Percentiles rank a stretch among this genome's conserved stretches.
Evolutionary conservation across 2,888 invertebrate species (phyloP).

Genomic region (Elysia crispata): DNA sequence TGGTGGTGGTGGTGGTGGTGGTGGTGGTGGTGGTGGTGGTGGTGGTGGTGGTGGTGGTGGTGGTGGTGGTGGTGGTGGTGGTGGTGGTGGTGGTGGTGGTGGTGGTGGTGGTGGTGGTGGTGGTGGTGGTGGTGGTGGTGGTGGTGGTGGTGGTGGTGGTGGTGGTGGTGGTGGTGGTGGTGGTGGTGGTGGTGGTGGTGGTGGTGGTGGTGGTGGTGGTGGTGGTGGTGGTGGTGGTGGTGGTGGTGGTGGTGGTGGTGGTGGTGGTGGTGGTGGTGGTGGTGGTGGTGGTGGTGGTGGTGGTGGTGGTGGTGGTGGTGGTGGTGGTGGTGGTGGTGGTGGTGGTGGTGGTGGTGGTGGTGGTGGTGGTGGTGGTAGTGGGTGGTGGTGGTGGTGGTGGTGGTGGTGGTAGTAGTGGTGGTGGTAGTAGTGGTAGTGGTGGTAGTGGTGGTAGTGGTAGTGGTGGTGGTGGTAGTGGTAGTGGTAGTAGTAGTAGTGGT

Average conservation of each 20-base stretch:
- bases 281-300: too few species aligned
- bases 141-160: slow-evolving; percentile 47
- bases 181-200: slow-evolving; percentile 32
- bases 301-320: slow-evolving; percentile 31
- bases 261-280: background rate
- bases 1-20: background rate
- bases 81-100: slow-evolving; percentile 31
- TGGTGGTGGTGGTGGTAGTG: too few species aligned
- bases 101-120: slow-evolving; percentile 43
- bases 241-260: slow-evolving; percentile 45
- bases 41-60: background rate
- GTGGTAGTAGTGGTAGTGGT: slow-evolving; percentile 43
- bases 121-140: slow-evolving; percentile 46
- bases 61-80: background rate
- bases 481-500: slow-evolving; percentile 45
- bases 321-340: background rate
- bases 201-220: slow-evolving; percentile 18
- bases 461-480: too few species aligned
- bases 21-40: background rate
- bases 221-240: too few species aligned
- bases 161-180: background rate
- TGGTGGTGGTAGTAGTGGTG: slow-evolving; percentile 49
- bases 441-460: too few species aligned
- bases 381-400: slow-evolving; percentile 41
- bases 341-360: too few species aligned